Conservation (phyloP, 2,113 vertebrate genomes). For the Dasyprocta punctata region DNA sequence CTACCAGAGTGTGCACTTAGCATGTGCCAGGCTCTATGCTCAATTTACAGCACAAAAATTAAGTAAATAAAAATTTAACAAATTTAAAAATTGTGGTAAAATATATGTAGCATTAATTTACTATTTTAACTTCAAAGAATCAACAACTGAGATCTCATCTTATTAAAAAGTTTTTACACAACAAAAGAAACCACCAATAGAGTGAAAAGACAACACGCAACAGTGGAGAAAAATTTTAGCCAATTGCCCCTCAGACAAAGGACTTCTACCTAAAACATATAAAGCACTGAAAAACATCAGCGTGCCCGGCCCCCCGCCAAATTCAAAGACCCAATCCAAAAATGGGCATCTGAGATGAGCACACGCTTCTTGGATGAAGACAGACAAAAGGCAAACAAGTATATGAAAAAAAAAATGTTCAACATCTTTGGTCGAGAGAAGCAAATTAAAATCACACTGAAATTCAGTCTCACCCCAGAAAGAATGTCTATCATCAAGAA, state of each 20-base stretch:
- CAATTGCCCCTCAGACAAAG: not conserved
- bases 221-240: not conserved
- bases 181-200: not conserved
- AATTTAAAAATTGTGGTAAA: not conserved
- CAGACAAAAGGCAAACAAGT: not conserved
- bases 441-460: not conserved
- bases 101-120: not conserved
- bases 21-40: not conserved
- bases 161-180: not conserved
- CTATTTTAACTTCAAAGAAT: not conserved
- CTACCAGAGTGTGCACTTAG: not conserved
- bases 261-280: not conserved
- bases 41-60: not conserved
- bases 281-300: not conserved
- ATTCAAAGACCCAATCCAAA: not conserved
- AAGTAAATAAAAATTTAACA: not conserved
- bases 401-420: not conserved
- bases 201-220: not conserved
- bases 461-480: not conserved
- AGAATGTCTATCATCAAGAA: not conserved
- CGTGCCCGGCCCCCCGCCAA: not conserved
- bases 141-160: not conserved
- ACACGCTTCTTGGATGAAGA: not conserved
- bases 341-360: not conserved
- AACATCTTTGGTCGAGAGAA: not conserved